These are phyloP conservation scores for Leptopilina boulardi DNA, from an alignment of 1,140 invertebrate species.

Conservation along the genomic window DNA sequence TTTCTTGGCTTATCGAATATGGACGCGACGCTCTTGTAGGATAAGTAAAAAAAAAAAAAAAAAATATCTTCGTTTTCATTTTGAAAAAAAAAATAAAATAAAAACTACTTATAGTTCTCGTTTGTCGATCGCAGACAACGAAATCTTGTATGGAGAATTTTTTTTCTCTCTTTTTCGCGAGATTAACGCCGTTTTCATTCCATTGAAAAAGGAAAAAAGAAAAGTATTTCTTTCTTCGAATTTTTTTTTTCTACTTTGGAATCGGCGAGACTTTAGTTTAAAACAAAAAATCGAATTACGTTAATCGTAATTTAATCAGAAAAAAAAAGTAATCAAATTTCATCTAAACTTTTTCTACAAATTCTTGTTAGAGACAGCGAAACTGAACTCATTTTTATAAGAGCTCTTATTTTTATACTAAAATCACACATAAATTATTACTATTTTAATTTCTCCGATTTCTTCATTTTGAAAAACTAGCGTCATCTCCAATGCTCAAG, in stretches of 20 bases:
- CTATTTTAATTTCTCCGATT: constrained; percentile 7
- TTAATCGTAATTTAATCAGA: not conserved
- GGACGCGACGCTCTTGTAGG: constrained; percentile 18
- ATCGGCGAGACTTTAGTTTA: not conserved
- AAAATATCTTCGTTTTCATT: not conserved
- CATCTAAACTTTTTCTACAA: not conserved
- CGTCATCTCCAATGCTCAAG: not conserved
- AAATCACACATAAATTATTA: not conserved
- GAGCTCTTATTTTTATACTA: constrained; percentile 30
- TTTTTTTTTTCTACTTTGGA: not conserved
- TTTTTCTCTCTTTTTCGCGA: not conserved
- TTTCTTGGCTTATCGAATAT: not conserved
- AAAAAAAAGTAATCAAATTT: not conserved
- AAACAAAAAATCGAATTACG: not conserved
- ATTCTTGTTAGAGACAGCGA: constrained; percentile 9
- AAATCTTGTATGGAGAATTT: not conserved
- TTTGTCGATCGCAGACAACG: not conserved
- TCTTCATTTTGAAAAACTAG: not conserved
- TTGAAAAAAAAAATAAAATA: not conserved
- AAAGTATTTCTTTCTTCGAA: not conserved
- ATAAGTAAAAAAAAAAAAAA: not conserved
- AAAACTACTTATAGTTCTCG: not conserved
- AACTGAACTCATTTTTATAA: not conserved
- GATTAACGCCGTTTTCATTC: not conserved
- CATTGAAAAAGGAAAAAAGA: not conserved